Base-by-base conservation (phyloP, 2,888 invertebrate genomes). In the Callimorpha dominula region DNA sequence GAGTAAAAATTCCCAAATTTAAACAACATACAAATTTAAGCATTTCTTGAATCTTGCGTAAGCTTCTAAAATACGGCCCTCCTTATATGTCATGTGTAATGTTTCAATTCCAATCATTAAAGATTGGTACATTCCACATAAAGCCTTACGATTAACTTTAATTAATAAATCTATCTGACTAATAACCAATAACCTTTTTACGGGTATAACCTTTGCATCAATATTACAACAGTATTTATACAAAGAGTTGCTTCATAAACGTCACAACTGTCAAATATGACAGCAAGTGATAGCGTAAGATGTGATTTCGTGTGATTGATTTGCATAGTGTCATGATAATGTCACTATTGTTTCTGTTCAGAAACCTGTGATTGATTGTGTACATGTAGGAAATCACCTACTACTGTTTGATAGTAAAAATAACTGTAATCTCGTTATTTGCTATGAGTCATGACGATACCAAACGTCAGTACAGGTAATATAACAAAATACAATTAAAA, bases 131-230 rank as follows among this genome's bases (percentile, higher is more conserved):
- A 46, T 46, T 9, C 31, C 31, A 15, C 49, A 14, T 31, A 31
- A 31, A 31, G 49, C 46, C 15, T 31, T 60, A 31, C 20, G 5
- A 60, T 60, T 20, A 52, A 42, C 52, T 42, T 12, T 5, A 20
- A 54, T 43, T 43, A 40, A 31, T 60, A 17, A n/a, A 14, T 14
- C 60, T 31, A 17, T 60, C 15, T 17, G 31, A 46, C 46, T 46
- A 49, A 60, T 68, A 20, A 40, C 15, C 46, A 54, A 20, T 60
- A 68, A 60, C 65, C 49, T 68, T 68, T 68, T 68, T 46, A 49
- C 31, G 6, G 20, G 12, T 20, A 60, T 57, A 68, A 72, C 72
- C 72, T 72, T 72, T 72, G 12, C 52, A 67, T 49, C 31, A 69
- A 49, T 40, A 31, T 69, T 60, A 65, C 72, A 73, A 68, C 54